Percentiles rank a stretch among this genome's conserved stretches.
Conservation (phyloP, 2,797 vertebrate species). For the Tangara arthus region DNA sequence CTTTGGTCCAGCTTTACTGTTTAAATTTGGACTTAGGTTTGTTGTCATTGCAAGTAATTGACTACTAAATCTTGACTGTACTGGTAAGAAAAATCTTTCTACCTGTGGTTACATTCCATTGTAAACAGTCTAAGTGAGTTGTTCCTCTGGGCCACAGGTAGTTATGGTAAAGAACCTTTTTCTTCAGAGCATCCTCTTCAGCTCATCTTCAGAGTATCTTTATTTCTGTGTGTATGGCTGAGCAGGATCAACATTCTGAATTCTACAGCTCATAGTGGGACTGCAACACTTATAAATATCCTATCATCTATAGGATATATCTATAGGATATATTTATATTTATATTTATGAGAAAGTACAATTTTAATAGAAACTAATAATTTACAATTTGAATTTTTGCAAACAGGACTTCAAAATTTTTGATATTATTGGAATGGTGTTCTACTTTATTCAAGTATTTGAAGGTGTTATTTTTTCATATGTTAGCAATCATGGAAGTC, state of each 20-base stretch:
- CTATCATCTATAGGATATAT: neutral
- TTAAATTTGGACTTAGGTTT: neutral
- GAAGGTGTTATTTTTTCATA: neutral
- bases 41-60: neutral
- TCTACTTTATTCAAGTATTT: neutral
- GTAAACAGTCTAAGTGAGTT: neutral
- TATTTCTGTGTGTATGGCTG: neutral
- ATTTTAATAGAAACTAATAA: neutral
- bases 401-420: neutral
- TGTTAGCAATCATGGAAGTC: neutral
- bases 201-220: neutral
- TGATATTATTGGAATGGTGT: neutral
- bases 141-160: neutral
- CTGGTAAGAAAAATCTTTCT: neutral
- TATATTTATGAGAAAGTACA: neutral
- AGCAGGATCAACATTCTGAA: neutral
- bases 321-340: neutral
- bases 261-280: neutral
- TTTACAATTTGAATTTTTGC: neutral
- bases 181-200: neutral
- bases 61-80: neutral
- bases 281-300: neutral
- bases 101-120: neutral
- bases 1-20: neutral
- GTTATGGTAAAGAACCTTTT: neutral